Conservation (phyloP, 2,797 vertebrate genomes). For the Clarias laeviceps region DNA sequence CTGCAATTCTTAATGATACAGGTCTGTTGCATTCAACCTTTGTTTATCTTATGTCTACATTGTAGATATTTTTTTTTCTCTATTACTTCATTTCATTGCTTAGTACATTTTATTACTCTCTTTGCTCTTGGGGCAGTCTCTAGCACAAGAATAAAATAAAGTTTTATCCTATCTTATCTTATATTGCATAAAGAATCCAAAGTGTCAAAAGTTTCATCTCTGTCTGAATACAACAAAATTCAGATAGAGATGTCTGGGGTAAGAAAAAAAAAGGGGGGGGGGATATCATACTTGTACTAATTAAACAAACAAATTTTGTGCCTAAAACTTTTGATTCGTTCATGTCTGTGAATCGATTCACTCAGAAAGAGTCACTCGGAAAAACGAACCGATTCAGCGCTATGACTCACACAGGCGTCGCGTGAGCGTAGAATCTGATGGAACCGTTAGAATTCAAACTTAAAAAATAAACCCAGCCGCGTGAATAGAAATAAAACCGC, state of each 20-base stretch:
- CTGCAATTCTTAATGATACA: too few species aligned
- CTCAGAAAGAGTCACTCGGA: neutral
- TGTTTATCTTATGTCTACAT: too few species aligned
- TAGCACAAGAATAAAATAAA: too few species aligned
- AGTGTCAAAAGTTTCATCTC: neutral
- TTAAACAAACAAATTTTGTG: neutral
- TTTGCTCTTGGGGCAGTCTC: too few species aligned
- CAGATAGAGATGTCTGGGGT: neutral
- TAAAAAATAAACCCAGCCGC: neutral
- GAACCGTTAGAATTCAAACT: conserved; percentile 5
- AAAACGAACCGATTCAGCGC: neutral
- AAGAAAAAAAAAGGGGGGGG: too few species aligned
- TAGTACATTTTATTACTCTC: too few species aligned
- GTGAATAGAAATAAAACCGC: too few species aligned
- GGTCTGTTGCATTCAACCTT: too few species aligned
- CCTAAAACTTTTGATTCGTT: neutral
- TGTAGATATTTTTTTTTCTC: too few species aligned
- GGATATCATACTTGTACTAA: neutral
- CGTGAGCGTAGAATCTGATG: neutral
- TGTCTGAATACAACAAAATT: neutral
- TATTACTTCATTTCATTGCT: too few species aligned
- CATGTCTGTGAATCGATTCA: neutral
- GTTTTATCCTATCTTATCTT: too few species aligned
- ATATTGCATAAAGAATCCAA: neutral
- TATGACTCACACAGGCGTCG: conserved; percentile 31